Evolutionary conservation across 1,140 invertebrate genomes (phyloP), one percentile per base, ranked within the genome.

Genomic region (Drosophila setifemur): DNA sequence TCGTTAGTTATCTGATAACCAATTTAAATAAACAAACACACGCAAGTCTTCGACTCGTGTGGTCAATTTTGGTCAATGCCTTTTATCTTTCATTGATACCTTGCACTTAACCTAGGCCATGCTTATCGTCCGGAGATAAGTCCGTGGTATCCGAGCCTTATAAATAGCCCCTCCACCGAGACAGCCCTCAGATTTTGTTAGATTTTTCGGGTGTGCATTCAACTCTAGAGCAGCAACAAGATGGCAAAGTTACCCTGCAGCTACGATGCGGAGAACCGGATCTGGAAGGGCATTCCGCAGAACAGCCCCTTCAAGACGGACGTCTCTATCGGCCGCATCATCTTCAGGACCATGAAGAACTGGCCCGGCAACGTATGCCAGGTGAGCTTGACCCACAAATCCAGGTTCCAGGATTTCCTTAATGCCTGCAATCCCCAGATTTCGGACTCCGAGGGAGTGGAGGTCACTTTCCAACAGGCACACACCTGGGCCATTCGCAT

Each of bases 321-420:
- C 1, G 44, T 44, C 3, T 81, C 75, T 9, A 21, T 86, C 21
- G 81, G 81, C 9, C 47, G 14, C n/a, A 40, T 85, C 28, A 76
- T 85, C 29, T 86, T 73, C 21, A 61, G 53, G 31, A 57, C 18
- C 3, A 69, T 85, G 75, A 69, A 21, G 11, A 85, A 69, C 40
- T 85, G 57, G 54, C 75, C 75, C 4, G 57, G 45, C 18, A 79
- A 86, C 5, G 53, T 85, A 4, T 69, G 52, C 16, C 81, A 86
- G 75, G 81, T 85, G 18, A 67, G 60, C 26, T 33, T 1, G 6
- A 2, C 3, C 6, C 7, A 2, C 8, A 12, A 4, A 7, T 6
- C 18, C 43, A 40, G 12, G 6, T 19, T 0, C 3, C 4, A 16
- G n/a, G 11, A 48, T 14, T 1, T 9, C n/a, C 7, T 23, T 28